Evolutionary conservation across 2,888 invertebrate species (phyloP), one percentile per base, ranked within the genome.

Genomic region (Chaetogeoica ovagalla): DNA sequence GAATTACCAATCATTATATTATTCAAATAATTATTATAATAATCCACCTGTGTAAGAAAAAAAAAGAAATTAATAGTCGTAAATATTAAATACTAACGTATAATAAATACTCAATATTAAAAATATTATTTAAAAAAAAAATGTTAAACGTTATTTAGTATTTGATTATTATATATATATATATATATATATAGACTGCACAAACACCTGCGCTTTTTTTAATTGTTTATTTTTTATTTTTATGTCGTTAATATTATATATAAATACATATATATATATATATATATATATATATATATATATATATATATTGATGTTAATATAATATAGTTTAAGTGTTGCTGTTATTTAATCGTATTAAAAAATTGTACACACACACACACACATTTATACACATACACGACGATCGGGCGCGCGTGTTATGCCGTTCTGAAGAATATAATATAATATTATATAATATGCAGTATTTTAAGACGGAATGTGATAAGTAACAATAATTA

Each of bases 401-500:
- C 57, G 57, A 57, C n/a, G 21, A 59, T 11, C 59, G 57, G 57
- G 7, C 57, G 57, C n/a, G n/a, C 52, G 30, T 30, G 4, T 30
- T 30, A 30, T 60, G 62, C 69, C 77, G 70, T 70, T 79, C 62
- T 70, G 69, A 57, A n/a, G n/a, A n/a, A n/a, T n/a, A n/a, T n/a
- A n/a, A 30, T 30, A 30, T 30, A 30, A 30, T 30, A 30, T 30
- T 2, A 2, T 30, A 30, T 30, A 30, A 30, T 30, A 30, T 4
- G 30, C 30, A 30, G 30, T 30, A 30, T 30, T 43, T 43, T 37
- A 69, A 69, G 30, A 79, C 57, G 70, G 71, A 79, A 63, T 79
- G 79, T 79, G 79, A 79, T 79, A 79, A 79, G 71, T 71, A 79
- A 77, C 76, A 60, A 79, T 70, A 79, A 79, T 70, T 70, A 79